phyloP scores from a whole-genome alignment of 2,113 vertebrate species.

The Macroglossus sobrinus region DNA sequence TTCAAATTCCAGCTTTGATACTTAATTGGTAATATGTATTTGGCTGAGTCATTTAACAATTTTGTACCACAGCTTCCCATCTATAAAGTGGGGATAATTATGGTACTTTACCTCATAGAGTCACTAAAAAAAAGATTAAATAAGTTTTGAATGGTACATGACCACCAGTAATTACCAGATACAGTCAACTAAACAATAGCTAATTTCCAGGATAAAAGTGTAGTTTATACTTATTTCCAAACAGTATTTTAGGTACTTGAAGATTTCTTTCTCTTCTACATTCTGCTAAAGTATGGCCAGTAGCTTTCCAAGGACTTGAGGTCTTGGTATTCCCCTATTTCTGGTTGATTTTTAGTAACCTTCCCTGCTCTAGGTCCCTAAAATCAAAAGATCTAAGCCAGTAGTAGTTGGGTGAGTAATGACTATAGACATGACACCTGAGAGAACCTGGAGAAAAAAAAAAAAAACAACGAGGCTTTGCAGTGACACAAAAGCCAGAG shows the following conservation, averaged over 20 bases:
- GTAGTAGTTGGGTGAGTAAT: not conserved
- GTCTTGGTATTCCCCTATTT: not conserved
- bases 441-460: not conserved
- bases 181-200: not conserved
- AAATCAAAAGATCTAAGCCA: not conserved
- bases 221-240: not conserved
- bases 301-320: not conserved
- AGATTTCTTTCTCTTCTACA: not conserved
- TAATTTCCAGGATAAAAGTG: not conserved
- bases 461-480: not conserved
- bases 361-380: not conserved
- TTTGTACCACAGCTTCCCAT: not conserved
- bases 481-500: not conserved
- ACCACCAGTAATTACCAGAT: too few relatives aligned
- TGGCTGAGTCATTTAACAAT: not conserved
- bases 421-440: not conserved
- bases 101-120: too few relatives aligned
- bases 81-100: not conserved
- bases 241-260: not conserved
- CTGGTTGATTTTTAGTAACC: not conserved
- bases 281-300: not conserved
- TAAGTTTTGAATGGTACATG: not conserved
- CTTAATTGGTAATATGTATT: not conserved
- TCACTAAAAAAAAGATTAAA: not conserved
- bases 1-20: not conserved